These are phyloP conservation scores for Phalanger gymnotis DNA, from an alignment of 2,797 vertebrate species.

Conservation along the genomic window DNA sequence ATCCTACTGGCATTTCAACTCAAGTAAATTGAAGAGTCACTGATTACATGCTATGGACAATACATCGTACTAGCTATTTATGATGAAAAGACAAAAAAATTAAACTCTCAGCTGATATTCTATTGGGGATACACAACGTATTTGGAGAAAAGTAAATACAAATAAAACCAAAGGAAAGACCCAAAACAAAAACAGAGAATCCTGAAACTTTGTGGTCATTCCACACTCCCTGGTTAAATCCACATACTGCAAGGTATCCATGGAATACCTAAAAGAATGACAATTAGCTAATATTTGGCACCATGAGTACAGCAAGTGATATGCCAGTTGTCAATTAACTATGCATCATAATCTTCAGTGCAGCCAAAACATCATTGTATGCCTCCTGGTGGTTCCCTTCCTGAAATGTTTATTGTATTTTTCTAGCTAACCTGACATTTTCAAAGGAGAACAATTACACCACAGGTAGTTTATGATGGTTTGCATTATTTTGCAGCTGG, in stretches of 20 bases:
- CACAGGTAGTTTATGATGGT: constrained; percentile 9
- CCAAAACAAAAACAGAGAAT: neutral
- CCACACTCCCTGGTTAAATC: neutral
- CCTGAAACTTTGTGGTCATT: neutral
- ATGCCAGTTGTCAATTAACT: neutral
- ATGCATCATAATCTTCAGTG: neutral
- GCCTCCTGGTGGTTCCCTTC: neutral
- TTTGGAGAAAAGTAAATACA: neutral
- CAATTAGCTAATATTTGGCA: neutral
- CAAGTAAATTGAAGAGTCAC: neutral
- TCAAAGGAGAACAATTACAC: neutral
- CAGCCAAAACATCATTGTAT: neutral
- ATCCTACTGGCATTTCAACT: neutral
- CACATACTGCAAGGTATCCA: neutral
- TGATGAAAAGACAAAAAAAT: neutral
- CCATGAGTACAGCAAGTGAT: neutral
- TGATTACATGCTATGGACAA: neutral
- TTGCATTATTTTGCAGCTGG: neutral
- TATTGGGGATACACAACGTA: neutral
- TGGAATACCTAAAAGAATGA: neutral
- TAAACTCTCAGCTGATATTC: neutral
- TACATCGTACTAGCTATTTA: neutral
- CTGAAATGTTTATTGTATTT: constrained; percentile 20
- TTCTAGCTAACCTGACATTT: constrained; percentile 13
- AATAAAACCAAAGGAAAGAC: neutral